A percentile compares a stretch with the other conserved stretches of the same genome.
Conservation (phyloP, 1,140 invertebrate species). For the Drosophila quadrilineata region DNA sequence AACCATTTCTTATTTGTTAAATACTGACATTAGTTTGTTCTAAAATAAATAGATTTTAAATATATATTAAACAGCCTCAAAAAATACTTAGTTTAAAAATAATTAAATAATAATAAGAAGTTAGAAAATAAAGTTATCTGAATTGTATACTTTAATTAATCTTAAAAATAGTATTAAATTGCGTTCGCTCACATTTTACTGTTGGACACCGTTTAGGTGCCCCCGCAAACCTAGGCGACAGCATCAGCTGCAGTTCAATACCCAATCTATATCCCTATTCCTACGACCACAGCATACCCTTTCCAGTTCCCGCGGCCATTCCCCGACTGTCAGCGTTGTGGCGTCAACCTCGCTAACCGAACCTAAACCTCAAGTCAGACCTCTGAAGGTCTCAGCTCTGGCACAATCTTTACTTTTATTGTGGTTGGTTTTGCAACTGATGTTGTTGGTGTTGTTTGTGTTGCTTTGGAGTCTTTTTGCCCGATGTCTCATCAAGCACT, state of each 20-base stretch:
- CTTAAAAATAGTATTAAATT: background rate
- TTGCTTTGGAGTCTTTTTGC: slow-evolving; percentile 7
- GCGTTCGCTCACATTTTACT: slow-evolving; percentile 45
- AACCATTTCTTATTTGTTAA: too few relatives aligned
- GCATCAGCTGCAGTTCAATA: slow-evolving; percentile 8
- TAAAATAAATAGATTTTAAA: too few relatives aligned
- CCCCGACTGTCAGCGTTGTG: slow-evolving; percentile 58
- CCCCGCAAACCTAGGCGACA: slow-evolving; percentile 60
- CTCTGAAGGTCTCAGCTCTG: slow-evolving; percentile 17
- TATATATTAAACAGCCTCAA: too few relatives aligned
- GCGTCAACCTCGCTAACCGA: slow-evolving; percentile 46
- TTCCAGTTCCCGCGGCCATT: background rate
- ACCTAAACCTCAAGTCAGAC: background rate
- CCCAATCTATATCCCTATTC: background rate
- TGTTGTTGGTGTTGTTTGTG: background rate
- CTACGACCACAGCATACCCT: slow-evolving; percentile 17
- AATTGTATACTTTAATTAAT: slow-evolving; percentile 36
- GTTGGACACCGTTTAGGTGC: slow-evolving; percentile 60
- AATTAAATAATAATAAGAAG: too few relatives aligned
- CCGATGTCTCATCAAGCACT: slow-evolving; percentile 51
- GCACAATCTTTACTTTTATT: slow-evolving; percentile 5
- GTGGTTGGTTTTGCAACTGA: too few relatives aligned
- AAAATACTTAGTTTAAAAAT: too few relatives aligned
- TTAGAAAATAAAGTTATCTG: too few relatives aligned
- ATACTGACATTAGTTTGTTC: background rate